Evolutionary conservation across 2,113 vertebrate genomes (phyloP), one percentile per base, ranked within the genome.

Genomic region (Halcyon senegalensis): DNA sequence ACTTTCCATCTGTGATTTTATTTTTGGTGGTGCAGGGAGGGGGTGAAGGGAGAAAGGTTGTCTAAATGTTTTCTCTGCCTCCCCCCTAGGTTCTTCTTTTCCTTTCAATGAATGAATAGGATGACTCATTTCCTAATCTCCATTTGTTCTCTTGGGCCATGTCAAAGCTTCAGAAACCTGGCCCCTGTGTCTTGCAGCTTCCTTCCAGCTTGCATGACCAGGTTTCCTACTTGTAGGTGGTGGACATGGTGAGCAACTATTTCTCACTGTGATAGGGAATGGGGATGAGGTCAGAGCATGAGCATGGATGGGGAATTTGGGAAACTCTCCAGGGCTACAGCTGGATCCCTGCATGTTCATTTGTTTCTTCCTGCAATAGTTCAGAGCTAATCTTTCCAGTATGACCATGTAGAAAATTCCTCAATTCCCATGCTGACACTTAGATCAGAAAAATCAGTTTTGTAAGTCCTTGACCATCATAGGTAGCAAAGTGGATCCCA

Each of bases 121-220:
- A 25, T 96, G 89, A 95, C 44, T 97, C 70, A 96, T 94, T 91
- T 95, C 78, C 78, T 69, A 76, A 25, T 33, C 31, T 74, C 28
- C 63, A 77, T 51, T 95, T 84, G 43, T 58, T 95, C 86, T 84
- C 35, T 66, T 55, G 84, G 44, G 59, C 70, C 85, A 12, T 50
- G 53, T 30, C 2, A 9, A 77, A 84, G n/a, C 64, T 84, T 92
- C 55, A 93, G 84, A 95, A 95, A 85, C 44, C 44, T 83, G 82
- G 55, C 82, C 44, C 20, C 58, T 50, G 15, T 82, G 37, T 87
- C 64, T 44, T 78, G 19, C 37, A 92, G 53, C 83, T 95, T 96
- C 92, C 80, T 94, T 95, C 87, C 91, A 96, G 43, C 24, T 68
- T 82, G 43, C 35, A 30, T 69, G 81, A 33, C 89, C 78, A 83